These are phyloP conservation scores for Drosophila serrata DNA, from an alignment of 1,140 invertebrate genomes.

Conservation along the genomic window DNA sequence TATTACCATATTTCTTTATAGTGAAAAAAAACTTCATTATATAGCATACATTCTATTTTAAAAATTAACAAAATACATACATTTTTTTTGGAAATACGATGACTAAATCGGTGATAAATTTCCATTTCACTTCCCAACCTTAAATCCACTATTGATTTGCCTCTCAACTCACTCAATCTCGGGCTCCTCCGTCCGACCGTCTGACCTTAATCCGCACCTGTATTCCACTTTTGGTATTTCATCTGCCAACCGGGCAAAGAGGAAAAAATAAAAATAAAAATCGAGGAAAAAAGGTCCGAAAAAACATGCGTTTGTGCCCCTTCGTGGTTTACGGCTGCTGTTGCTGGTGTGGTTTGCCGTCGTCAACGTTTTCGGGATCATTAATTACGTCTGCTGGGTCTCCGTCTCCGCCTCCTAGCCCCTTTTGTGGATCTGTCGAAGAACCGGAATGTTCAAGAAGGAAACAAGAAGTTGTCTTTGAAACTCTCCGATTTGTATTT, in stretches of 20 bases:
- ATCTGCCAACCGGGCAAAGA: conserved; percentile 28
- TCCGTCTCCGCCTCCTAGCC: not conserved
- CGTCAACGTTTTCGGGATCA: conserved; percentile 79
- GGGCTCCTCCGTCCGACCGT: conserved; percentile 13
- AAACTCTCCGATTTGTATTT: conserved; percentile 47
- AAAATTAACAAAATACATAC: not conserved
- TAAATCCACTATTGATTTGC: conserved; percentile 21
- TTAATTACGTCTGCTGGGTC: conserved; percentile 73
- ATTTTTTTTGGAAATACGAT: not conserved
- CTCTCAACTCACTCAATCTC: not conserved
- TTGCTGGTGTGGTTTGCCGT: conserved; percentile 40
- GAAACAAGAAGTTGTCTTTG: conserved; percentile 77
- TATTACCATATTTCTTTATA: not conserved
- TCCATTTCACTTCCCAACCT: conserved; percentile 49
- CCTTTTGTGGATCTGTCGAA: conserved; percentile 15
- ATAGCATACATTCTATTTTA: not conserved
- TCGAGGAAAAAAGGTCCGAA: conserved; percentile 19
- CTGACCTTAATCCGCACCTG: conserved; percentile 81
- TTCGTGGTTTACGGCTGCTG: conserved; percentile 42
- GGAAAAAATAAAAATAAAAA: conserved; percentile 8
- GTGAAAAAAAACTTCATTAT: too few relatives aligned
- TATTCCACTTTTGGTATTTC: conserved; percentile 52
- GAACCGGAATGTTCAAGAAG: conserved; percentile 79
- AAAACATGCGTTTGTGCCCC: conserved; percentile 68
- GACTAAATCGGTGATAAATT: conserved; percentile 23